Percentiles rank a stretch among this genome's conserved stretches.
Evolutionary conservation across 2,888 invertebrate genomes (phyloP).

Genomic region (Onchidella celtica): DNA sequence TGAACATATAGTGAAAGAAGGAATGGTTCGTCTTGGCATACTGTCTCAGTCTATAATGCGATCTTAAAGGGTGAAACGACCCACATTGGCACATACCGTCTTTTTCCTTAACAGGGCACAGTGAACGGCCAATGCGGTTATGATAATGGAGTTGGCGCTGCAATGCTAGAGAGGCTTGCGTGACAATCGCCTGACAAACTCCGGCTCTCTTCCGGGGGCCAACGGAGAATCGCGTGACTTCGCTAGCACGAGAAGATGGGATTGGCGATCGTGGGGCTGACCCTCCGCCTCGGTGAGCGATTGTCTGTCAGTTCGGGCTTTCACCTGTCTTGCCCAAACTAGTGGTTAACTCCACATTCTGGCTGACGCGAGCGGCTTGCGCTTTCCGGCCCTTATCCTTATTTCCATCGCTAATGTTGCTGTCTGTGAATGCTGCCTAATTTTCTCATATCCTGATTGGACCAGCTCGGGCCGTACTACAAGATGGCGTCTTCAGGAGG

Average conservation of each 20-base stretch:
- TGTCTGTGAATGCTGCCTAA: not conserved
- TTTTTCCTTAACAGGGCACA: too few relatives aligned
- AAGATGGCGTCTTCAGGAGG: too few relatives aligned
- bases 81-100: too few relatives aligned
- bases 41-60: too few relatives aligned
- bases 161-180: slow-evolving; percentile 29
- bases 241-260: slow-evolving; percentile 4
- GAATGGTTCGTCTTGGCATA: too few relatives aligned
- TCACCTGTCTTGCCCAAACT: slow-evolving; percentile 44
- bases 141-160: slow-evolving; percentile 35
- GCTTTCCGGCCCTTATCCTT: slow-evolving; percentile 27
- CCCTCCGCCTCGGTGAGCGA: slow-evolving; percentile 40
- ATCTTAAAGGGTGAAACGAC: too few relatives aligned
- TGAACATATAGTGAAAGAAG: too few relatives aligned
- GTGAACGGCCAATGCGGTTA: slow-evolving; percentile 32
- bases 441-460: not conserved
- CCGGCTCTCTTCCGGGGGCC: slow-evolving; percentile 32
- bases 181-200: slow-evolving; percentile 37
- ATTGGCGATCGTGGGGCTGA: slow-evolving; percentile 16
- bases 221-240: slow-evolving; percentile 36
- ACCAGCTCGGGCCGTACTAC: not conserved
- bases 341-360: slow-evolving; percentile 40
- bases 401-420: slow-evolving; percentile 20
- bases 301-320: slow-evolving; percentile 46
- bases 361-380: slow-evolving; percentile 3